Percentiles rank a stretch among this genome's conserved stretches.
phyloP scores from a whole-genome alignment of 2,113 vertebrate genomes.

The Cephalopterus ornatus region DNA sequence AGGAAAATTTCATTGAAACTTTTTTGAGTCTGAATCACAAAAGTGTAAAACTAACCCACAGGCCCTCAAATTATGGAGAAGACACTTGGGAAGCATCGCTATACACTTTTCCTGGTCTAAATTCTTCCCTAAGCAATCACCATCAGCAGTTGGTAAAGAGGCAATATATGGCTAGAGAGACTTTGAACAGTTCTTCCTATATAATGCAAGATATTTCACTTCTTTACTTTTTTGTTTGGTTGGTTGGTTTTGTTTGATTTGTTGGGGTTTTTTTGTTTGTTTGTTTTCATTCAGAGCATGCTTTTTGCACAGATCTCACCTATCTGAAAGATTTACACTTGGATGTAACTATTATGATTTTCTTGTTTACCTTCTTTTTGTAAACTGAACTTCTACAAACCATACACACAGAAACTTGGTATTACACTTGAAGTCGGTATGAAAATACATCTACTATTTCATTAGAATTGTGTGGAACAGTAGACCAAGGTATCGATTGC shows the following conservation, averaged over 20 bases:
- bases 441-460: not conserved
- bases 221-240: not conserved
- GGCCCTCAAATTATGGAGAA: not conserved
- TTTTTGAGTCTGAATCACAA: not conserved
- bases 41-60: not conserved
- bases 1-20: not conserved
- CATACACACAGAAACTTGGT: rapidly evolving
- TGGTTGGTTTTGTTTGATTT: no score
- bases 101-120: not conserved
- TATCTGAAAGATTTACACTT: not conserved
- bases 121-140: not conserved
- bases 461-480: not conserved
- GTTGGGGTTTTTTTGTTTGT: no score
- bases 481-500: not conserved
- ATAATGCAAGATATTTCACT: not conserved
- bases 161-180: not conserved
- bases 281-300: not conserved
- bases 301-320: not conserved
- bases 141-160: not conserved
- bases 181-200: not conserved
- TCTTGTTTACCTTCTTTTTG: not conserved
- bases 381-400: not conserved
- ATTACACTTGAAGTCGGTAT: not conserved
- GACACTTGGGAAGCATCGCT: not conserved
- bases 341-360: not conserved